phyloP scores from a whole-genome alignment of 2,888 invertebrate genomes.

The Drosophila antonietae region DNA sequence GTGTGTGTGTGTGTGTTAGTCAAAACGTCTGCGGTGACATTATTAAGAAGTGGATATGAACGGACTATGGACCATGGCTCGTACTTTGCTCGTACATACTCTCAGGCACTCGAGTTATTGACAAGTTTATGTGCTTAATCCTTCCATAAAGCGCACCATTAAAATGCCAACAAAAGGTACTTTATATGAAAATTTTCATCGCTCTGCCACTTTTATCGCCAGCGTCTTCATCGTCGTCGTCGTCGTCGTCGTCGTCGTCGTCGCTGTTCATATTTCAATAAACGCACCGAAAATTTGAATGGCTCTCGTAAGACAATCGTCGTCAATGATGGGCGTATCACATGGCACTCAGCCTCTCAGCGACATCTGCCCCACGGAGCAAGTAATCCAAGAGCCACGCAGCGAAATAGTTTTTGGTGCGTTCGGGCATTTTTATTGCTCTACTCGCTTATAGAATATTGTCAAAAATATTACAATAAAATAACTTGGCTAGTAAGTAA shows the following conservation, averaged over 20 bases:
- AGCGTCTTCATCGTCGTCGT: conserved; percentile 26
- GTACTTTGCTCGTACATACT: conserved; percentile 33
- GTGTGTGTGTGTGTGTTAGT: conserved; percentile 58
- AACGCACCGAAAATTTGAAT: conserved; percentile 79
- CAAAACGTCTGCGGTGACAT: conserved; percentile 75
- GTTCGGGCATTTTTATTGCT: conserved; percentile 81
- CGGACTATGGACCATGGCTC: conserved; percentile 11
- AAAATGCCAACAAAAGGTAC: conserved; percentile 82
- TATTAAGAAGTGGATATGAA: conserved; percentile 62
- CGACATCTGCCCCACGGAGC: conserved; percentile 30
- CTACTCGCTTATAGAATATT: conserved; percentile 62
- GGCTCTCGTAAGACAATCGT: conserved; percentile 68
- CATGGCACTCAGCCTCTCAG: conserved; percentile 49
- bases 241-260: conserved; percentile 23
- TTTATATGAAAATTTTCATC: conserved; percentile 80
- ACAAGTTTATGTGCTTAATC: conserved; percentile 83
- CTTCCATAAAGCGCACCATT: conserved; percentile 82
- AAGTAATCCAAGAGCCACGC: conserved; percentile 1
- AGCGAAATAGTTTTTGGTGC: conserved; percentile 46
- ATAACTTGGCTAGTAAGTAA: conserved; percentile 14
- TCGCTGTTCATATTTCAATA: conserved; percentile 75
- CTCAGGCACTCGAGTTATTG: conserved; percentile 81
- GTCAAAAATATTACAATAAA: conserved; percentile 21
- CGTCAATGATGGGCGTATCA: conserved; percentile 70
- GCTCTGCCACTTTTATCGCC: conserved; percentile 69